Base-by-base conservation (phyloP, 2,888 invertebrate genomes). In the Exocentrus adspersus region DNA sequence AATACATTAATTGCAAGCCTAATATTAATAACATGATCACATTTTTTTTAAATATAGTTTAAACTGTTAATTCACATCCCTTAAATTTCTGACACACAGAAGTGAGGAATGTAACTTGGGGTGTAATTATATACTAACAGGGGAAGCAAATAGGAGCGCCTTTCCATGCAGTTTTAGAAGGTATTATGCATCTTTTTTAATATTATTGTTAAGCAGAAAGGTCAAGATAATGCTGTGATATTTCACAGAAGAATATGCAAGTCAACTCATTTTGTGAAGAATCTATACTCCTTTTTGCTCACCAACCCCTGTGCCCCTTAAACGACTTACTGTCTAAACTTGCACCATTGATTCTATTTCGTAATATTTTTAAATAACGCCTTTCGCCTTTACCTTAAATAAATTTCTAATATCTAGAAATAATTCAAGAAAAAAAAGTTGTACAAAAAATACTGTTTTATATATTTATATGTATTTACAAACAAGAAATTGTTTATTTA, bases 261-360 rank as follows among this genome's bases (percentile, higher is more conserved):
- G n/a, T n/a, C n/a, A n/a, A n/a, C n/a, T n/a, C n/a, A n/a, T 14
- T 10, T 19, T 19, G 1, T 6, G 19, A n/a, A 12, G 41, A 6
- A 41, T 41, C 41, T 41, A 6, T 41, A 16, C 16, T 24, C 48
- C 48, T 24, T 16, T 54, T 54, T 45, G 54, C 19, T 43, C 43
- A 24, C 28, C 70, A 68, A 71, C 72, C 56, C 74, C 74, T 20
- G 21, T 53, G 61, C 67, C 67, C 54, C 73, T 59, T 61, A 67
- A 24, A 57, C 65, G 53, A 60, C 65, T 65, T 69, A 65, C 63
- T 58, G 32, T 50, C 65, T 67, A 69, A 50, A 46, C 64, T 79
- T 79, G 80, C 80, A 80, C 80, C 80, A 80, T 80, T 77, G 80
- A 80, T 80, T 80, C 80, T 78, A 78, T 69, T 68, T 64, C 61